Percentiles rank a stretch among this genome's conserved stretches.
Conservation (phyloP, 2,797 vertebrate species). For the Lutra lutra region DNA sequence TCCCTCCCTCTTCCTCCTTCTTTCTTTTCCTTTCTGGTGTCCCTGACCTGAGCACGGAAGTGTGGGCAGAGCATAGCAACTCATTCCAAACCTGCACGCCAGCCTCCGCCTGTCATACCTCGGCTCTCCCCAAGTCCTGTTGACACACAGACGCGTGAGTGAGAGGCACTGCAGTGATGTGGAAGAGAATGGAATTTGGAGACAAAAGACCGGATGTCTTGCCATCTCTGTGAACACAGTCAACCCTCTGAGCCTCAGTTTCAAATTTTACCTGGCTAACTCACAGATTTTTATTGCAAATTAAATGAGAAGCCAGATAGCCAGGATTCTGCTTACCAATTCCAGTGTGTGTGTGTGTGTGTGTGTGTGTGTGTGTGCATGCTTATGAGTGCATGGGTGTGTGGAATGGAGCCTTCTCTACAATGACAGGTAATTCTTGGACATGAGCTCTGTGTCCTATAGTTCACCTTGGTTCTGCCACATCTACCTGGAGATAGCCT, state of each 20-base stretch:
- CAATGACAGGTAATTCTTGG: not conserved
- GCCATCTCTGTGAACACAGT: not conserved
- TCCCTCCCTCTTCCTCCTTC: not conserved
- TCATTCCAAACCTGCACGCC: not conserved
- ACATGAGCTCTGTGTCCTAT: too few relatives aligned
- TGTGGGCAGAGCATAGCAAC: not conserved
- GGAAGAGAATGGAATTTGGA: not conserved
- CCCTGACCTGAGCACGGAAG: not conserved
- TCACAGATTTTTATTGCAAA: not conserved
- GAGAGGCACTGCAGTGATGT: not conserved
- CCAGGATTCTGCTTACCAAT: not conserved
- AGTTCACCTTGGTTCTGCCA: not conserved
- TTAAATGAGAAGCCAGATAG: not conserved
- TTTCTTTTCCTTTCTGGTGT: not conserved
- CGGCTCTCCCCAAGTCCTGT: not conserved
- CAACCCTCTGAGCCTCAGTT: not conserved
- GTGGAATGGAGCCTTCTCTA: not conserved
- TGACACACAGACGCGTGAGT: accelerated
- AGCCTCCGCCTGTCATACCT: too few relatives aligned
- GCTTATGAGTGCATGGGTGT: not conserved
- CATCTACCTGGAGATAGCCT: not conserved
- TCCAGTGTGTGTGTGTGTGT: not conserved
- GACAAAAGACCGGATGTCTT: not conserved
- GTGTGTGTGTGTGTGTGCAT: too few relatives aligned
- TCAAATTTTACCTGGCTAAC: not conserved